Evolutionary conservation across 2,888 invertebrate genomes (phyloP), one percentile per base, ranked within the genome.

Genomic region (Meiosimyza platycephala): DNA sequence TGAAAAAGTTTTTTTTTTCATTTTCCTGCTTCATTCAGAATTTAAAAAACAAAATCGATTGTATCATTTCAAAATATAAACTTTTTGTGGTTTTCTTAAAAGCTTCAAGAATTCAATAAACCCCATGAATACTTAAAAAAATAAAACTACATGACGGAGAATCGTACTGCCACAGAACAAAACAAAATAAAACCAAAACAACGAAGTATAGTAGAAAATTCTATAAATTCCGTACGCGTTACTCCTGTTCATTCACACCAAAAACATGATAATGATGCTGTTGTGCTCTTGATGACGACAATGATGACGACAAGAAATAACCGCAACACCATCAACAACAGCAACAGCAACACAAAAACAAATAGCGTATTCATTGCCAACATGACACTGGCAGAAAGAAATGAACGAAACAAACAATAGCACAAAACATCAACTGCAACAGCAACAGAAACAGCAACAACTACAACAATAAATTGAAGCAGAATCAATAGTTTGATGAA

Each of bases 351-450:
- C 28, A 33, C 51, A 28, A 50, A 65, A 16, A 15, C 64, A 50
- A 64, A 50, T 50, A 33, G n/a, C 40, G 52, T 15, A 65, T 48
- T 50, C 51, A 65, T 52, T 65, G 52, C 54, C 52, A 65, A 65
- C 22, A 65, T 65, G 65, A 65, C 64, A 65, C 22, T 51, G 40
- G 64, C 64, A 65, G 51, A 16, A 65, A 65, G 12, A 65, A 40
- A 40, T 1, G 9, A 40, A 6, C 6, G 9, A 40, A 40, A 40
- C 40, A 40, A 40, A 40, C 40, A 40, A 40, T 40, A 9, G 40
- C 7, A 40, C 40, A 9, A 40, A 40, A 40, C 40, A 40, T 9
- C 40, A 40, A 48, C 51, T 52, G 6, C 52, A 15, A 28, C 33
- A 51, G 22, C 65, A 65, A 33, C 65, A 6, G 33, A 5, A 51